phyloP scores from a whole-genome alignment of 1,140 invertebrate genomes.

The Drosophila pseudoananassae region DNA sequence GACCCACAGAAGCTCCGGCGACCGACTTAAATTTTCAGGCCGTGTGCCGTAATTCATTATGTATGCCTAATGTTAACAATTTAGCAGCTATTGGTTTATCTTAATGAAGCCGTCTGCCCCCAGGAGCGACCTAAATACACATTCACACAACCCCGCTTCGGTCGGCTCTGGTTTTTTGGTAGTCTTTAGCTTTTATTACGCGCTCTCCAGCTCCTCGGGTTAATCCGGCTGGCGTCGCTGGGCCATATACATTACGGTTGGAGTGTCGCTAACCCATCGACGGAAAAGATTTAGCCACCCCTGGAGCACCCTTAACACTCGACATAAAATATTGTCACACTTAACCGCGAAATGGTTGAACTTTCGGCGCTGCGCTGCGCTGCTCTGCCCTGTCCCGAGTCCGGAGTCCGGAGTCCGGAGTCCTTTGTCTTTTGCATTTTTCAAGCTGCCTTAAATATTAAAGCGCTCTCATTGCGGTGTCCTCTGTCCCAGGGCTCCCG shows the following conservation, averaged over 20 bases:
- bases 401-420: constrained; percentile 10
- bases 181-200: constrained; percentile 77
- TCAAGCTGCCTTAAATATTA: constrained; percentile 76
- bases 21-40: constrained; percentile 66
- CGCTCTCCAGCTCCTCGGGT: constrained; percentile 17
- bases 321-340: constrained; percentile 56
- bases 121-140: constrained; percentile 57
- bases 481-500: not conserved
- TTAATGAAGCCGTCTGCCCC: constrained; percentile 79
- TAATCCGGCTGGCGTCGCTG: constrained; percentile 65
- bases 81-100: constrained; percentile 83
- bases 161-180: constrained; percentile 5
- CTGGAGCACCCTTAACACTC: constrained; percentile 52
- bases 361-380: constrained; percentile 41
- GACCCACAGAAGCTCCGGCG: constrained; percentile 3
- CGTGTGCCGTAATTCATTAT: constrained; percentile 75
- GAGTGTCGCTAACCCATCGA: constrained; percentile 16
- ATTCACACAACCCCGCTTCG: constrained; percentile 42
- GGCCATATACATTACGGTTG: constrained; percentile 34
- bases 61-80: constrained; percentile 81
- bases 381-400: constrained; percentile 18
- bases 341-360: constrained; percentile 64
- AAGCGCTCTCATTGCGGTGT: constrained; percentile 61
- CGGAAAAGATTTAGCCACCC: constrained; percentile 38
- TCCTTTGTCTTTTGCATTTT: constrained; percentile 74